Base-by-base conservation (phyloP, 2,888 invertebrate species). In the Spilosoma lubricipeda region DNA sequence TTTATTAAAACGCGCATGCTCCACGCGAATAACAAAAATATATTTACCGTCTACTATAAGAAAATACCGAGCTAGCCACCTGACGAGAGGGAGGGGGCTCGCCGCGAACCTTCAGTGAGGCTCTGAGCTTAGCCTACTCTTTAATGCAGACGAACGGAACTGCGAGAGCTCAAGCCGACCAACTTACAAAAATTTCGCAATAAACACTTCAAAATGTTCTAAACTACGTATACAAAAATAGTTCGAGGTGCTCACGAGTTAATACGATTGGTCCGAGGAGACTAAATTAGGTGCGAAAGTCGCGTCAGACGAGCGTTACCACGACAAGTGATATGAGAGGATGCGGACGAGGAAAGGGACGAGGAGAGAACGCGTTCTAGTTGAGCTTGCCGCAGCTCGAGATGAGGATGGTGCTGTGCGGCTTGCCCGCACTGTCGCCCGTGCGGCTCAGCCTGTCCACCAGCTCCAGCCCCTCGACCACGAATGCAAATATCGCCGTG, bases 401-500 rank as follows among this genome's bases (percentile, higher is more conserved):
- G 90, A 98, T 97, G 86, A 97, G 91, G 89, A 98, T 97, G 87
- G 96, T 97, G 93, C 97, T 97, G 85, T 97, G 97, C 76, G 98
- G 98, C 92, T 98, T 98, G 77, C 98, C 98, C 79, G 97, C 97
- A 83, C 97, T 97, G 93, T 98, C 98, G 83, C 98, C 98, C 85
- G 96, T 97, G 86, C 97, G 97, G 83, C 97, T 97, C 86, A 98
- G 97, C 90, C 97, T 97, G 90, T 98, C 98, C 77, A 98, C 97
- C 85, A 98, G 95, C 86, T 98, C 98, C 80, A 98, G 95, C 30
- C 98, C 98, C 87, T 98, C 98, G 83, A 98, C 97, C 23, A 98
- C 98, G 92, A 97, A 97, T 56, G 97, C 98, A 90, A 98, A 98
- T 82, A 98, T 98, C 65, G 97, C 98, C 9, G 98, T 98, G 92